Evolutionary conservation across 2,797 vertebrate species (phyloP).

Genomic region (Melanotaenia nigrans): DNA sequence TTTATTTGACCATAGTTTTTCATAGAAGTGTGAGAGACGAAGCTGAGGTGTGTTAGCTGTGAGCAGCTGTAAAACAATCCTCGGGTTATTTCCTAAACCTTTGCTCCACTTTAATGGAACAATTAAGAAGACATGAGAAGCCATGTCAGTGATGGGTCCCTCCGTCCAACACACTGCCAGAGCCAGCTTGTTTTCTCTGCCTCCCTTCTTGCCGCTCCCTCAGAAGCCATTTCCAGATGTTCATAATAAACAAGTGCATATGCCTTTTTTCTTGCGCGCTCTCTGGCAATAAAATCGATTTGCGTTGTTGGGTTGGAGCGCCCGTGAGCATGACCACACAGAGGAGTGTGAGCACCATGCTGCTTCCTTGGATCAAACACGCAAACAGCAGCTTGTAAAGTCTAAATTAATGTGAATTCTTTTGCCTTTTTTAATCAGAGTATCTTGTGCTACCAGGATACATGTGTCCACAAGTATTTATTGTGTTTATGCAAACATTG

Average conservation of each 20-base stretch:
- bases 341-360: constrained; percentile 45
- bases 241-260: constrained; percentile 58
- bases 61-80: constrained; percentile 31
- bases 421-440: constrained; percentile 49
- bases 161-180: constrained; percentile 51
- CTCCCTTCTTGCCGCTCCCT: constrained; percentile 13
- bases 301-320: constrained; percentile 38
- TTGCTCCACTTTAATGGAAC: constrained; percentile 47
- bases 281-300: constrained; percentile 65
- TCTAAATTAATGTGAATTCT: constrained; percentile 59
- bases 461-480: constrained; percentile 33
- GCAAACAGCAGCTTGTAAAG: constrained; percentile 63
- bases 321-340: constrained; percentile 64
- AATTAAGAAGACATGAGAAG: constrained; percentile 44
- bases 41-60: constrained; percentile 33
- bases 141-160: constrained; percentile 37
- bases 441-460: constrained; percentile 42
- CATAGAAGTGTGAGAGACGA: constrained; percentile 7
- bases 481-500: constrained; percentile 27
- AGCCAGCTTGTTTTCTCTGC: constrained; percentile 54
- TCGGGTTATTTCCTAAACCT: constrained; percentile 37
- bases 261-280: constrained; percentile 48
- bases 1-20: constrained; percentile 13
- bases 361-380: constrained; percentile 58
- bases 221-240: constrained; percentile 78